A percentile compares a stretch with the other conserved stretches of the same genome.
Evolutionary conservation across 2,797 vertebrate genomes (phyloP).

Genomic region (Monodelphis domestica): DNA sequence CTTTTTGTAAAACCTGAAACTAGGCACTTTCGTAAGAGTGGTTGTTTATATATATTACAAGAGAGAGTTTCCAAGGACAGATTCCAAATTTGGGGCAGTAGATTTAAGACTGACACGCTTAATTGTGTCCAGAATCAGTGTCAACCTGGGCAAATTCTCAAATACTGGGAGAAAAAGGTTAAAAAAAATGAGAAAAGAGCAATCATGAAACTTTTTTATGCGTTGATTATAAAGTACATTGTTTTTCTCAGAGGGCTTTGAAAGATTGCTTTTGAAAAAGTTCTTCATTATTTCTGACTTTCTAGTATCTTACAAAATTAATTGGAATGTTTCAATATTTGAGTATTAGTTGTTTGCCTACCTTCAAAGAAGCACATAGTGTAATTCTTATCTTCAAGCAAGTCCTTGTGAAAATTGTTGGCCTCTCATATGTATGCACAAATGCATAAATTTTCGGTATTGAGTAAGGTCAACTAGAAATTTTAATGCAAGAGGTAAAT

Average conservation of each 20-base stretch:
- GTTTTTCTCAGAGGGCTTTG: neutral
- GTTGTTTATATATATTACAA: neutral
- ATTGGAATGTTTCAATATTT: neutral
- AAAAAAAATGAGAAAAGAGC: conserved; percentile 68
- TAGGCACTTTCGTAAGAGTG: neutral
- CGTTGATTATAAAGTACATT: conserved; percentile 57
- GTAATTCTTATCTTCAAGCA: neutral
- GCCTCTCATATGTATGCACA: neutral
- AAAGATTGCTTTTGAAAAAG: neutral
- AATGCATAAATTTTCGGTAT: neutral
- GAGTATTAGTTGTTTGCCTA: neutral
- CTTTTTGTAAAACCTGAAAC: conserved; percentile 23
- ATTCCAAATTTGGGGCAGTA: conserved; percentile 52
- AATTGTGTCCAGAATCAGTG: conserved; percentile 66
- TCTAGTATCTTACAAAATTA: neutral
- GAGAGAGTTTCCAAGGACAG: conserved; percentile 51
- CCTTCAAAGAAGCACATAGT: neutral
- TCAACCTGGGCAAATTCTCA: conserved; percentile 74
- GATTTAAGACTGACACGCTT: conserved; percentile 70
- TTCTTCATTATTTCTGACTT: neutral
- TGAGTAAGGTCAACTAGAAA: neutral
- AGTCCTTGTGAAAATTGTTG: neutral
- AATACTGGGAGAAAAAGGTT: conserved; percentile 67
- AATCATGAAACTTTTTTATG: conserved; percentile 73
- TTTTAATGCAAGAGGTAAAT: neutral